Percentiles rank a stretch among this genome's conserved stretches.
Evolutionary conservation across 2,113 vertebrate genomes (phyloP).

Genomic region (Spea multiplicata): DNA sequence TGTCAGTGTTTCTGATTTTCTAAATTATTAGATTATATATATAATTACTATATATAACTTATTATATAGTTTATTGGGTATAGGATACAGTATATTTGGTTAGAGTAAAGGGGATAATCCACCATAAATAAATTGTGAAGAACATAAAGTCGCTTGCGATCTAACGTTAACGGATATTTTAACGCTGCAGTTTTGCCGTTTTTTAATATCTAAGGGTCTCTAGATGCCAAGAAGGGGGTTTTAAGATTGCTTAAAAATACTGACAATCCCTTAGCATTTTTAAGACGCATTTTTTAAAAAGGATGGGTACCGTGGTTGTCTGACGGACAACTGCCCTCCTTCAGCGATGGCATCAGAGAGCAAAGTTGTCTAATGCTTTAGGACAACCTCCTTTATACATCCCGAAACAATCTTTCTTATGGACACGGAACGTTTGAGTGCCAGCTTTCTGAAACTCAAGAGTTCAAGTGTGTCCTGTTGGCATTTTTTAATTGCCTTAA

Average conservation of each 20-base stretch:
- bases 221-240: conserved; percentile 56
- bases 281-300: conserved; percentile 60
- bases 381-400: conserved; percentile 56
- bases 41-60: too few relatives aligned
- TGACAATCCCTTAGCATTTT: conserved; percentile 50
- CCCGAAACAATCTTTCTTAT: conserved; percentile 39
- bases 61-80: too few relatives aligned
- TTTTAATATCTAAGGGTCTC: conserved; percentile 29
- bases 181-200: conserved; percentile 36
- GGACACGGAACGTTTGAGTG: background rate
- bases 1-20: too few relatives aligned
- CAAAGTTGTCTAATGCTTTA: conserved; percentile 56
- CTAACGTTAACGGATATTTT: conserved; percentile 33
- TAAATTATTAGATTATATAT: too few relatives aligned
- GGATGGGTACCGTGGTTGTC: conserved; percentile 55
- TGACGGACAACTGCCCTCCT: conserved; percentile 51
- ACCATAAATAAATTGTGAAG: background rate
- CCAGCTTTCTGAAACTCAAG: background rate
- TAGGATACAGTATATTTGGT: too few relatives aligned
- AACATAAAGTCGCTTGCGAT: background rate
- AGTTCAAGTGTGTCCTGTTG: too few relatives aligned
- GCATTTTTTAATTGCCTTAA: background rate
- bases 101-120: too few relatives aligned
- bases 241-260: conserved; percentile 48
- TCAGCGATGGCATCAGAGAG: conserved; percentile 59